Evolutionary conservation across 2,113 vertebrate species (phyloP).

Genomic region (Actenoides lindsayi): DNA sequence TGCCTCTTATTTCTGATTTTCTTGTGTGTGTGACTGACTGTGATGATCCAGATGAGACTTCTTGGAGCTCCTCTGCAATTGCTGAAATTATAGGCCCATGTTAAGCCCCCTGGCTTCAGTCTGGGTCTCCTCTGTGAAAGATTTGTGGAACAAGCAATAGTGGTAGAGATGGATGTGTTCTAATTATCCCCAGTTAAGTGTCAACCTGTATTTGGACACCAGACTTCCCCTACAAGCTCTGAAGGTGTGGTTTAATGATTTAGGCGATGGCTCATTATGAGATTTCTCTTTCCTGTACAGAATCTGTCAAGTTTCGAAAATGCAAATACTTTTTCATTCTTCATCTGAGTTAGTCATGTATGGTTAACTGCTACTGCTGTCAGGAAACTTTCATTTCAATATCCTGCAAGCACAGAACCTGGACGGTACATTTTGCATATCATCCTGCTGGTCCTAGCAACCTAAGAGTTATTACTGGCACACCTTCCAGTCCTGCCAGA

Average conservation of each 20-base stretch:
- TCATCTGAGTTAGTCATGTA: neutral
- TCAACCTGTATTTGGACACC: neutral
- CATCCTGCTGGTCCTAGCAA: neutral
- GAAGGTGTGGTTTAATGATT: neutral
- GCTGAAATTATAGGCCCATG: neutral
- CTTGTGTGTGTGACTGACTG: neutral
- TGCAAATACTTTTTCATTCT: neutral
- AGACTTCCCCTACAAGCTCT: neutral
- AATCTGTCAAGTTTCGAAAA: neutral
- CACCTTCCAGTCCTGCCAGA: neutral
- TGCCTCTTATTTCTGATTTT: neutral
- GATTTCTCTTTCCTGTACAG: neutral
- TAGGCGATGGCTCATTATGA: neutral
- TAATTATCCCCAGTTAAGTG: neutral
- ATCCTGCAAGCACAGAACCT: neutral
- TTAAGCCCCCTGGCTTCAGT: neutral
- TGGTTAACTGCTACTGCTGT: neutral
- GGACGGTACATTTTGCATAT: neutral
- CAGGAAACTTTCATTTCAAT: neutral
- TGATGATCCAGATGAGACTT: neutral
- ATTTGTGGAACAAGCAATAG: neutral
- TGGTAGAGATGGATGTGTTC: too few species aligned
- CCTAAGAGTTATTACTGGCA: neutral
- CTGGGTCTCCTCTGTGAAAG: neutral
- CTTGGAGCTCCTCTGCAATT: neutral